A percentile compares a stretch with the other conserved stretches of the same genome.
phyloP scores from a whole-genome alignment of 2,888 invertebrate species.

The Hetaerina titia region DNA sequence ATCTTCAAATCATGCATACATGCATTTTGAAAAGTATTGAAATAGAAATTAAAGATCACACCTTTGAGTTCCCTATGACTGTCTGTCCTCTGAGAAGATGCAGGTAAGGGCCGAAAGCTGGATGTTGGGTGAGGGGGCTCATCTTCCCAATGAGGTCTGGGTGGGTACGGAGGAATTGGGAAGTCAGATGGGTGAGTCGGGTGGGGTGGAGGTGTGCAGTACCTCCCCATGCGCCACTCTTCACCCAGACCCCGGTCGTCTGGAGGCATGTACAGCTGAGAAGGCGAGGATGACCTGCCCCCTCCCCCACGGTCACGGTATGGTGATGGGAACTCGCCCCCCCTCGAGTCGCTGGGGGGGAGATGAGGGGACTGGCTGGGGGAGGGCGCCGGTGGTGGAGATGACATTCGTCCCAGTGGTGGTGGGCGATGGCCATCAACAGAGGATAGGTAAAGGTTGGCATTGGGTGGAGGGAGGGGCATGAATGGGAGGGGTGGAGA shows the following conservation, averaged over 20 bases:
- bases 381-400: constrained; percentile 76
- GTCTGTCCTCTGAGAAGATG: constrained; percentile 43
- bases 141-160: constrained; percentile 51
- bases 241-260: constrained; percentile 53
- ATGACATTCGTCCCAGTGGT: constrained; percentile 75
- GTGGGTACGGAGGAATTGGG: constrained; percentile 36
- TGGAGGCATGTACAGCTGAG: constrained; percentile 40
- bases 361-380: constrained; percentile 72
- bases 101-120: constrained; percentile 53
- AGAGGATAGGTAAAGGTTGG: not conserved
- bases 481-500: constrained; percentile 46
- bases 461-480: constrained; percentile 24
- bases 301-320: constrained; percentile 48
- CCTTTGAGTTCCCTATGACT: constrained; percentile 46
- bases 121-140: constrained; percentile 52
- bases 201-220: constrained; percentile 51
- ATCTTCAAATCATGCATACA: not conserved
- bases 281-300: constrained; percentile 20
- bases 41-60: constrained; percentile 25
- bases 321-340: constrained; percentile 33
- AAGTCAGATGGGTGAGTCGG: constrained; percentile 28
- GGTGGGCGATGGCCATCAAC: constrained; percentile 74
- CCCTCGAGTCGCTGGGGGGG: constrained; percentile 29
- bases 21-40: not conserved
- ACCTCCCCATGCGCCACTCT: constrained; percentile 46